phyloP scores from a whole-genome alignment of 2,113 vertebrate species.

The Eretmochelys imbricata region DNA sequence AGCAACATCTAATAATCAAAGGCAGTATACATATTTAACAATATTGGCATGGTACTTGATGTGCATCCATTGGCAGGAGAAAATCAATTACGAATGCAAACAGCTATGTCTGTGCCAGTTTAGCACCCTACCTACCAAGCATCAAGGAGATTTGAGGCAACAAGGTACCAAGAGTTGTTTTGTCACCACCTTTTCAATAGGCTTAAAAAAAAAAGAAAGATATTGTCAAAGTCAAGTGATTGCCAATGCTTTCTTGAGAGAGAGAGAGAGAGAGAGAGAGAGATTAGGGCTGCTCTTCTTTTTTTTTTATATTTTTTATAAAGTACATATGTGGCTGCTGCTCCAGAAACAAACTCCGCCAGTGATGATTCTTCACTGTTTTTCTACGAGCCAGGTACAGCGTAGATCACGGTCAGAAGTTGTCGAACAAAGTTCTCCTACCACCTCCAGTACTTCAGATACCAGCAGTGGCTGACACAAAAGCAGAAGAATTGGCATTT shows the following conservation, averaged over 20 bases:
- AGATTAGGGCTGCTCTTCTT: too few species aligned
- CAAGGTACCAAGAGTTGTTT: background rate
- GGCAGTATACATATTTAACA: background rate
- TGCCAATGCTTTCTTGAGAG: background rate
- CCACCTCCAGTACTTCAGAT: background rate
- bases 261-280: too few species aligned
- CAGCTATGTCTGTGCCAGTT: background rate
- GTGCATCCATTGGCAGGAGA: background rate
- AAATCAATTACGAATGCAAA: background rate
- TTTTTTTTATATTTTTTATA: too few species aligned
- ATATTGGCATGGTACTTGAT: background rate
- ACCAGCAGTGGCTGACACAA: background rate
- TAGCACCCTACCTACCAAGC: background rate
- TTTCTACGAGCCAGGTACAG: background rate
- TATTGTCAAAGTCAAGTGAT: background rate
- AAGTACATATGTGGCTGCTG: too few species aligned
- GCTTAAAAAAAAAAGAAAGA: background rate
- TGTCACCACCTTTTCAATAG: background rate
- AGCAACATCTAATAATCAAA: background rate
- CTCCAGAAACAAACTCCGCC: background rate
- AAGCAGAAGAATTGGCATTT: background rate
- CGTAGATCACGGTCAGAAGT: background rate
- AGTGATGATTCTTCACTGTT: background rate
- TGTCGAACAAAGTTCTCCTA: background rate
- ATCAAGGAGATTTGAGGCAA: background rate